These are phyloP conservation scores for Kryphioiulus occultus DNA, from an alignment of 2,888 invertebrate species.

Conservation along the genomic window DNA sequence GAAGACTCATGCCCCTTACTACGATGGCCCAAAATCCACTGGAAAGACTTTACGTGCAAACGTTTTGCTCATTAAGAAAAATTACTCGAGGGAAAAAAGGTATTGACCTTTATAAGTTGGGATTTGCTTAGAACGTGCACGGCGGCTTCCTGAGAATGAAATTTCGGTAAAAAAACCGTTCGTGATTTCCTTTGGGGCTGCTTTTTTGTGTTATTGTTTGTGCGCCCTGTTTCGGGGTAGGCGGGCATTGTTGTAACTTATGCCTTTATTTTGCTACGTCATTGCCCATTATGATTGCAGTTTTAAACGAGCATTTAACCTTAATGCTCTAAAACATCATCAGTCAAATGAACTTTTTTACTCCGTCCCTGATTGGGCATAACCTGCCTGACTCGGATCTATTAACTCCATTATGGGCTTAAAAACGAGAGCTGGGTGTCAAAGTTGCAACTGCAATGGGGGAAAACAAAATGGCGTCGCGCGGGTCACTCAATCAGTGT, in stretches of 20 bases:
- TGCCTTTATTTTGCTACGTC: constrained; percentile 49
- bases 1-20: not conserved
- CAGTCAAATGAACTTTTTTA: constrained; percentile 45
- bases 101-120: constrained; percentile 3
- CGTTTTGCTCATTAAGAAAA: constrained; percentile 31
- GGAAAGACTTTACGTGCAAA: not conserved
- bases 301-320: constrained; percentile 50
- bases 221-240: constrained; percentile 35
- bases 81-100: constrained; percentile 18
- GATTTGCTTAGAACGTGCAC: not conserved
- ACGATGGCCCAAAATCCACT: not conserved
- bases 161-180: constrained; percentile 27
- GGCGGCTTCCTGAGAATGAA: constrained; percentile 20
- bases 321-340: constrained; percentile 50
- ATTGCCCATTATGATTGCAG: constrained; percentile 50
- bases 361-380: constrained; percentile 6
- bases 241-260: constrained; percentile 46
- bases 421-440: not conserved
- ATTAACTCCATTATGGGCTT: constrained; percentile 24
- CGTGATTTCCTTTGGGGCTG: constrained; percentile 35
- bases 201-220: constrained; percentile 29
- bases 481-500: constrained; percentile 19
- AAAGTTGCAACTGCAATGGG: not conserved
- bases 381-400: constrained; percentile 11
- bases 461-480: not conserved